Base-by-base conservation (phyloP, 2,888 invertebrate genomes). In the Gastracanthus pulcherrimus region DNA sequence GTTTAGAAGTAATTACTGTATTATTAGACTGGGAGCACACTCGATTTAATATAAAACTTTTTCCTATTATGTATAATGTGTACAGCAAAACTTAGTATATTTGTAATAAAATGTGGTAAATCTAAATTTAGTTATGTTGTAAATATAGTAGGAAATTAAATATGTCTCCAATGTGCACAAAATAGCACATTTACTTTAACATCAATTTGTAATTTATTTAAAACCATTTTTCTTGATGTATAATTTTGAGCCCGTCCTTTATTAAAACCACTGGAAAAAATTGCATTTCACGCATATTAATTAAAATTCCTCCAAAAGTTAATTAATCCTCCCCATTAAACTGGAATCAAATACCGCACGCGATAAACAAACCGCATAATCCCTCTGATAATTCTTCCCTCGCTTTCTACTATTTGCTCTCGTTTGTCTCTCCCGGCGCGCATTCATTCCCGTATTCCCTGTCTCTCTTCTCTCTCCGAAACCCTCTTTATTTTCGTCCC, bases 331-430 rank as follows among this genome's bases (percentile, higher is more conserved):
- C 23, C 38, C 16, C 31, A 26, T 38, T 66, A 55, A 41, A 38
- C 19, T 29, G 38, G 45, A 75, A 64, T 64, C 34, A 64, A 64
- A 51, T 38, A 19, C 5, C n/a, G 29, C 5, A 2, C 31, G 51
- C 5, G 38, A 76, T 76, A 69, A 76, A 76, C 45, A 23, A 76
- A 67, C 31, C 76, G 19, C 74, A 34, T 41, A 69, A 69, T 75
- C 66, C 75, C 62, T n/a, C 19, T n/a, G 48, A 48, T 69, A 31
- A 45, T 48, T 19, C 34, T 7, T 62, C 29, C 34, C 62, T 5
- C 34, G n/a, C n/a, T 45, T 45, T 45, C 9, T n/a, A 16, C 45
- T n/a, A 45, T 45, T 45, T n/a, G 16, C 45, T 13, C 45, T 45
- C 45, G 45, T 45, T 45, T 45, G 45, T 45, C n/a, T 45, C n/a